phyloP scores from a whole-genome alignment of 2,797 vertebrate species.

The Pangasius mekongensis region DNA sequence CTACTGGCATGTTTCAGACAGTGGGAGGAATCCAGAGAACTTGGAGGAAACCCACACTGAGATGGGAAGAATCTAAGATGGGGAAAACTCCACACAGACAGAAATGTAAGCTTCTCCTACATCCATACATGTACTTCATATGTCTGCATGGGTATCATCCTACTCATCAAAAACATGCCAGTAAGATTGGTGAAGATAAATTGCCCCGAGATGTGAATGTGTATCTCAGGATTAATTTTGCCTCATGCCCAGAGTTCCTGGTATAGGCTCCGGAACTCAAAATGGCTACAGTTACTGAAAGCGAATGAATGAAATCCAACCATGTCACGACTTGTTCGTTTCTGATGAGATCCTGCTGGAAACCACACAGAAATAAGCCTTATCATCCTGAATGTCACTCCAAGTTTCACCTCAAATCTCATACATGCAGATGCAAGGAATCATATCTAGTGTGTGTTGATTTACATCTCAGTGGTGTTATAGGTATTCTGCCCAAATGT shows the following conservation, averaged over 20 bases:
- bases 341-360: not conserved
- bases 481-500: not conserved
- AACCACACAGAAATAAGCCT: not conserved
- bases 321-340: not conserved
- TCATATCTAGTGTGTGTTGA: not conserved
- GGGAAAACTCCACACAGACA: not conserved
- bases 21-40: not conserved
- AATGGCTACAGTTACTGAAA: not conserved
- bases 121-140: not conserved
- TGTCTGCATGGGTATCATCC: not conserved
- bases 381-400: not conserved
- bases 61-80: too few species aligned
- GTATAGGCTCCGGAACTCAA: not conserved
- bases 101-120: not conserved
- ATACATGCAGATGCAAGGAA: not conserved
- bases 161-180: not conserved
- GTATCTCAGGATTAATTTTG: not conserved
- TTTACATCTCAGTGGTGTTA: not conserved
- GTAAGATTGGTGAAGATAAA: not conserved
- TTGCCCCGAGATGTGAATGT: not conserved
- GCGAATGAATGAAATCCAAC: not conserved
- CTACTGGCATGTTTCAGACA: not conserved
- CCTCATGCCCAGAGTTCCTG: not conserved
- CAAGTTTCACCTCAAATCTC: not conserved
- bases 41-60: not conserved